Evolutionary conservation across 2,888 invertebrate genomes (phyloP).

Genomic region (Parelbella ahira): DNA sequence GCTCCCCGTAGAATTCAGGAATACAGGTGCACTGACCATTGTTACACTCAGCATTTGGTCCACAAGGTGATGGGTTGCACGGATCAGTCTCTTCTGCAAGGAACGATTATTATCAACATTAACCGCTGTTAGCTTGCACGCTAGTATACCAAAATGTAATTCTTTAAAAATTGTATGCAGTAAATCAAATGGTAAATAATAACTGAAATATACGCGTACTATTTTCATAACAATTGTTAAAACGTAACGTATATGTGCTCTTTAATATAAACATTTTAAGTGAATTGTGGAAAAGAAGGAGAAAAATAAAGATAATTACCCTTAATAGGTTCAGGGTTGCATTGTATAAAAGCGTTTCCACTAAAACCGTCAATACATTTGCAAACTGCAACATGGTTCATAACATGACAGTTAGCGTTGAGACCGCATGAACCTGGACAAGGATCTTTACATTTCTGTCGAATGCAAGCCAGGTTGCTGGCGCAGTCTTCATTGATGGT

Average conservation of each 20-base stretch:
- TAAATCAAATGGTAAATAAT: too few relatives aligned
- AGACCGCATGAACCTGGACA: slow-evolving; percentile 86
- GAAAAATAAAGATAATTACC: too few relatives aligned
- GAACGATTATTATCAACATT: too few relatives aligned
- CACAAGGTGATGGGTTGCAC: slow-evolving; percentile 84
- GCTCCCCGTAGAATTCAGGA: slow-evolving; percentile 88
- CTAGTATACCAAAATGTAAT: too few relatives aligned
- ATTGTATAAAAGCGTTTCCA: slow-evolving; percentile 83
- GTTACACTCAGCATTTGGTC: slow-evolving; percentile 85
- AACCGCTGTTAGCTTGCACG: too few relatives aligned
- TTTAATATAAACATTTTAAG: too few relatives aligned
- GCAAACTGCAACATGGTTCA: slow-evolving; percentile 83
- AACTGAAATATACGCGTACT: too few relatives aligned
- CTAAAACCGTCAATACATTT: slow-evolving; percentile 79
- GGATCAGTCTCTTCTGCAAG: slow-evolving; percentile 75
- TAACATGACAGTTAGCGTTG: slow-evolving; percentile 79
- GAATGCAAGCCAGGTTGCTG: slow-evolving; percentile 84
- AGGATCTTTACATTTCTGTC: slow-evolving; percentile 83
- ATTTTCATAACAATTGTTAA: too few relatives aligned
- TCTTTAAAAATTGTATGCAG: too few relatives aligned
- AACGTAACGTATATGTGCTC: too few relatives aligned
- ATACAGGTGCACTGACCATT: slow-evolving; percentile 86
- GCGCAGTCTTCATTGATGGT: slow-evolving; percentile 84
- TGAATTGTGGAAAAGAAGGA: too few relatives aligned
- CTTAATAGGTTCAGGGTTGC: slow-evolving; percentile 56